Evolutionary conservation across 2,113 vertebrate genomes (phyloP), one percentile per base, ranked within the genome.

Genomic region (Osmerus eperlanus): DNA sequence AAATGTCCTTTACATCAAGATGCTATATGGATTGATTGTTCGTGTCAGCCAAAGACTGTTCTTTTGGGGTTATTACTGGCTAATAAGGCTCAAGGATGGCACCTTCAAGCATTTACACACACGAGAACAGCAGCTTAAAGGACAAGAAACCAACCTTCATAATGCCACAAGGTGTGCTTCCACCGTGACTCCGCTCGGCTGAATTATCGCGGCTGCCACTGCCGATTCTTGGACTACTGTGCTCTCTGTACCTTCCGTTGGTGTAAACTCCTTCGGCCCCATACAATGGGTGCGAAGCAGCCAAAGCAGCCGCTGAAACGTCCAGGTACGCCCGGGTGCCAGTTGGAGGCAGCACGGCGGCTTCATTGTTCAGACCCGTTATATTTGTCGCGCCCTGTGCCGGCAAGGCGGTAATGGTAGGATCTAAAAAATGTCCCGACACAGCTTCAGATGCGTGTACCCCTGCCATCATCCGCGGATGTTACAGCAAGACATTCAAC

Each of bases 91-190:
- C 60, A 29, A 7, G 23, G 15, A 62, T 28, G 60, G 4, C 23
- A 62, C 60, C 1, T 29, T 28, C 14, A 62, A 29, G 12, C 23
- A 14, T 25, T 61, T 32, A 25, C 16, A 16, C 14, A 18, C n/a
- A 15, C 54, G 14, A n/a, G n/a, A n/a, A 56, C 6, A 56, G n/a
- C 15, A 56, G 3, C 3, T 14, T n/a, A 56, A 56, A 56, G 1
- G 3, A 56, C 21, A 19, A 11, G 58, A 55, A 71, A 87, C 93
- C 86, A 84, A 94, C 94, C 94, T 95, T 95, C 94, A 95, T 95
- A 81, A 95, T 95, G 85, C 94, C 91, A 88, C 92, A 93, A 77
- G 93, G 92, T 82, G 92, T 81, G 83, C 87, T 81, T 69, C 79
- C 64, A 41, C 70, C 88, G 54, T 86, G 91, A 76, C 79, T 92